A percentile compares a stretch with the other conserved stretches of the same genome.
Evolutionary conservation across 2,113 vertebrate species (phyloP).

Genomic region (Prolemur simus): DNA sequence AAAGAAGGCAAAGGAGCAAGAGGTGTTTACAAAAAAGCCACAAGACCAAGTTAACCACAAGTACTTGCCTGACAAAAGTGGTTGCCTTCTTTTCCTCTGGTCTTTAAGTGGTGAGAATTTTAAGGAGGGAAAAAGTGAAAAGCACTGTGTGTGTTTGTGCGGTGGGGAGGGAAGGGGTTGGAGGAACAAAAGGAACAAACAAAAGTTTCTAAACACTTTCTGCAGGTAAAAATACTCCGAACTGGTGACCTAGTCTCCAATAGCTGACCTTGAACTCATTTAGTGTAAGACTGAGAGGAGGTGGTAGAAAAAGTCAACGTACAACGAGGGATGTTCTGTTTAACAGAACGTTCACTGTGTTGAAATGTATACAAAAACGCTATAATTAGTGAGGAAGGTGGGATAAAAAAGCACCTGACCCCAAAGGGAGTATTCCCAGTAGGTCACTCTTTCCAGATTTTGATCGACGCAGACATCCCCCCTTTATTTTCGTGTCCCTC

Average conservation of each 20-base stretch:
- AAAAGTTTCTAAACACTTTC: background rate
- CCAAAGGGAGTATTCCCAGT: background rate
- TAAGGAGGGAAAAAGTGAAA: background rate
- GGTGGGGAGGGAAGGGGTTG: no score
- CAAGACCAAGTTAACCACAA: background rate
- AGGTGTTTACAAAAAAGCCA: background rate
- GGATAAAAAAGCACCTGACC: background rate
- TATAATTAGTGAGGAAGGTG: background rate
- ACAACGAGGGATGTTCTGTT: background rate
- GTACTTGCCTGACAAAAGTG: background rate
- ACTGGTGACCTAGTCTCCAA: background rate
- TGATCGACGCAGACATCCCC: background rate
- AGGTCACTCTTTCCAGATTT: background rate
- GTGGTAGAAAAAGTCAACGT: background rate
- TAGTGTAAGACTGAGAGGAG: background rate
- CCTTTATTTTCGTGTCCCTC: background rate
- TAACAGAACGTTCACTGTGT: background rate
- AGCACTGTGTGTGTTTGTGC: no score
- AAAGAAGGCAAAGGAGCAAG: background rate
- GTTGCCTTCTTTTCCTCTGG: background rate
- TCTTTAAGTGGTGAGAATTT: background rate
- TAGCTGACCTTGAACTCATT: slow-evolving; percentile 77
- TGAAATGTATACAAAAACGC: background rate
- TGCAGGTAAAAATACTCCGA: background rate
- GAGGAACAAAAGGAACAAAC: background rate